Evolutionary conservation across 2,113 vertebrate species (phyloP).

Genomic region (Peromyscus leucopus): DNA sequence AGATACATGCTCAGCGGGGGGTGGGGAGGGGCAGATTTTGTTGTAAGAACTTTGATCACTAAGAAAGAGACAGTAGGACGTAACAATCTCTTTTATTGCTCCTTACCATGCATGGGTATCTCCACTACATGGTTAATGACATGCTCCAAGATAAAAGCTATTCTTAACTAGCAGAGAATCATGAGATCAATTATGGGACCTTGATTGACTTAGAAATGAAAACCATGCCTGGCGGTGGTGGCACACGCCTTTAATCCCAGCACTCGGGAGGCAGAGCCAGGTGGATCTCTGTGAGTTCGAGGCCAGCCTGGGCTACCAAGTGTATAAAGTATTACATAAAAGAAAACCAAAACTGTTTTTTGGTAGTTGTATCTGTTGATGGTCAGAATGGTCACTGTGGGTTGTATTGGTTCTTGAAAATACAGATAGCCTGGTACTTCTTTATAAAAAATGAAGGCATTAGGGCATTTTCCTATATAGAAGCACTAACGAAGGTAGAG

Average conservation of each 20-base stretch:
- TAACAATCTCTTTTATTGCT: not conserved
- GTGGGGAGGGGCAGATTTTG: too few species aligned
- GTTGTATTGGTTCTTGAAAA: not conserved
- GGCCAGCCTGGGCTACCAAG: too few species aligned
- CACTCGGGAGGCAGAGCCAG: too few species aligned
- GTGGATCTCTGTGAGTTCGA: too few species aligned
- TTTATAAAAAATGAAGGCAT: not conserved
- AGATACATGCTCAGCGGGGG: not conserved
- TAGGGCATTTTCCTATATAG: not conserved
- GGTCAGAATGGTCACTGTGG: not conserved
- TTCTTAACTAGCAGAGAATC: not conserved
- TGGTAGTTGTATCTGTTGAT: not conserved
- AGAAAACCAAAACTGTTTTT: not conserved
- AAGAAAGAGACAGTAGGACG: not conserved
- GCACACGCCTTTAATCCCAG: too few species aligned
- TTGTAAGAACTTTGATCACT: not conserved
- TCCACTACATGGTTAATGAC: not conserved
- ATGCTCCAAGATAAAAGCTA: not conserved
- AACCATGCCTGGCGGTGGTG: not conserved
- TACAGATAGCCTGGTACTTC: not conserved
- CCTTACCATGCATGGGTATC: not conserved
- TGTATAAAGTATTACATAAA: not conserved
- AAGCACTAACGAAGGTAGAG: not conserved
- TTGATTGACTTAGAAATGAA: not conserved
- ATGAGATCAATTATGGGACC: not conserved